Evolutionary conservation across 2,888 invertebrate species (phyloP).

Genomic region (Junonia oenone): DNA sequence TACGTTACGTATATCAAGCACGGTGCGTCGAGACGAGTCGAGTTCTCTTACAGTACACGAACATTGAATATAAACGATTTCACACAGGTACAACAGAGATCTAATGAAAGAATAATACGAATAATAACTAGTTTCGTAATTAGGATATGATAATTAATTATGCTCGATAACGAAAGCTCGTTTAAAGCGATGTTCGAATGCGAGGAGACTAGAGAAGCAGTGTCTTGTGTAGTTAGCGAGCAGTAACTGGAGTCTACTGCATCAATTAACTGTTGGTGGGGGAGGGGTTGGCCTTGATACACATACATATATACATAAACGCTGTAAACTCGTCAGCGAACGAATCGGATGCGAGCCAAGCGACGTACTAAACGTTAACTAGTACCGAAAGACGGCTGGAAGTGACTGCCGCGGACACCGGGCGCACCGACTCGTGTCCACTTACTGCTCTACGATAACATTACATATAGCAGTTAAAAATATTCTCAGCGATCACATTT

Average conservation of each 20-base stretch:
- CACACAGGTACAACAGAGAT: constrained; percentile 79
- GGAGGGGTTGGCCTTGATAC: constrained; percentile 53
- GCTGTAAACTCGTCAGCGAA: constrained; percentile 45
- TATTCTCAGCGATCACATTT: constrained; percentile 77
- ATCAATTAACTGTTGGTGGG: constrained; percentile 74
- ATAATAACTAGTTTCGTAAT: constrained; percentile 69
- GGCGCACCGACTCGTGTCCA: constrained; percentile 37
- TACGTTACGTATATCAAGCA: constrained; percentile 62
- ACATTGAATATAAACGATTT: constrained; percentile 61
- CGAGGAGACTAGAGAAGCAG: constrained; percentile 77
- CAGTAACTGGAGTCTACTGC: constrained; percentile 72
- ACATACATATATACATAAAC: constrained; percentile 39
- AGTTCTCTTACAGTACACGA: constrained; percentile 66
- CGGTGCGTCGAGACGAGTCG: constrained; percentile 57
- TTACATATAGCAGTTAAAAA: constrained; percentile 74
- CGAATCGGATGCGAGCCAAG: constrained; percentile 54
- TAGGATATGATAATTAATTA: constrained; percentile 76
- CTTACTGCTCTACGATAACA: constrained; percentile 67
- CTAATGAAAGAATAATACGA: constrained; percentile 78
- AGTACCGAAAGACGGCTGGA: constrained; percentile 33
- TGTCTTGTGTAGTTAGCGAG: constrained; percentile 62
- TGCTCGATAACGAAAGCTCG: constrained; percentile 70
- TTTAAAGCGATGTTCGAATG: constrained; percentile 66
- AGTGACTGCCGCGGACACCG: constrained; percentile 29
- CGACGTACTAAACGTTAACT: constrained; percentile 37